Percentiles rank a stretch among this genome's conserved stretches.
phyloP scores from a whole-genome alignment of 2,113 vertebrate genomes.

The Choloepus hoffmanni region DNA sequence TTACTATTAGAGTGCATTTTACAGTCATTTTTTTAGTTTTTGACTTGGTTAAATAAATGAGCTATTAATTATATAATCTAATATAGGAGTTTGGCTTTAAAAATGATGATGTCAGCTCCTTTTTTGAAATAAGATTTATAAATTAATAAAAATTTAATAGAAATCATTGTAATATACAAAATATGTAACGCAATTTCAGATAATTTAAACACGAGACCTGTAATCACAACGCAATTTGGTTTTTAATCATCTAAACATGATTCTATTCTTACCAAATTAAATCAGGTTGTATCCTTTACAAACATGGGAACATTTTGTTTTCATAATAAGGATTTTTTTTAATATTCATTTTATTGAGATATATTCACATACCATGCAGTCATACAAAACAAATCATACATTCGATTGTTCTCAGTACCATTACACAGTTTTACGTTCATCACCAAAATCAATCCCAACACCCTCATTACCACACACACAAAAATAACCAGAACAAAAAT shows the following conservation, averaged over 20 bases:
- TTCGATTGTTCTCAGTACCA: too few relatives aligned
- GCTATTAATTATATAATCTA: neutral
- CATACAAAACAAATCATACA: too few relatives aligned
- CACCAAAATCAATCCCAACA: too few relatives aligned
- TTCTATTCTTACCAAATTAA: neutral
- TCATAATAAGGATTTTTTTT: neutral
- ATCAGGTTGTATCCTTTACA: neutral
- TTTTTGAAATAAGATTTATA: constrained; percentile 23
- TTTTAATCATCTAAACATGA: neutral
- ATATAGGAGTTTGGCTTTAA: neutral
- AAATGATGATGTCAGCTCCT: neutral
- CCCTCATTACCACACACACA: too few relatives aligned
- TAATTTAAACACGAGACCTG: neutral
- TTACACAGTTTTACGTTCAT: too few relatives aligned
- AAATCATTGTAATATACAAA: neutral
- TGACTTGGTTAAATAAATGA: neutral
- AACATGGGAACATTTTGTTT: neutral
- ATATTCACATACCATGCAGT: too few relatives aligned
- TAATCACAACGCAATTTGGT: neutral
- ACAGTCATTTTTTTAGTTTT: neutral
- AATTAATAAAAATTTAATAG: neutral
- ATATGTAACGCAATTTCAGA: neutral
- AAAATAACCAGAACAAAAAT: too few relatives aligned
- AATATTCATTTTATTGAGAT: too few relatives aligned
- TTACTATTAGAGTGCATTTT: neutral